phyloP scores from a whole-genome alignment of 2,888 invertebrate genomes.

The Caenorhabditis zanzibari region DNA sequence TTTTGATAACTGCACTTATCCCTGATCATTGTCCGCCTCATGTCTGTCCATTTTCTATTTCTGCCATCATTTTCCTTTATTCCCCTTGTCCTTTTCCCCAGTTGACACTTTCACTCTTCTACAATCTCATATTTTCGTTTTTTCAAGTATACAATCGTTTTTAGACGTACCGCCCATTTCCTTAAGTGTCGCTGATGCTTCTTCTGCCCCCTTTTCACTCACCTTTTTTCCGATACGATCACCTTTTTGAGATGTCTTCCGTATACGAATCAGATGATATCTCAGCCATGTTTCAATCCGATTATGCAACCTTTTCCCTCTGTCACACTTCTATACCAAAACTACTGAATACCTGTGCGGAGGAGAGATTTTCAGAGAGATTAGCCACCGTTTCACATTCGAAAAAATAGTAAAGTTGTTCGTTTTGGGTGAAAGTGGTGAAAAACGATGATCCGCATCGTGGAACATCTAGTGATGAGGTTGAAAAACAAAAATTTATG shows the following conservation, averaged over 20 bases:
- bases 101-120: conserved; percentile 32
- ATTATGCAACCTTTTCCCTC: conserved; percentile 49
- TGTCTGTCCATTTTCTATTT: conserved; percentile 8
- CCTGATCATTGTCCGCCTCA: conserved; percentile 27
- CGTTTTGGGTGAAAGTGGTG: background rate
- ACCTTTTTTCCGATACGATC: conserved; percentile 54
- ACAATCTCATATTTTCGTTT: conserved; percentile 46
- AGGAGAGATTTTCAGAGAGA: conserved; percentile 50
- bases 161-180: conserved; percentile 34
- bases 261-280: conserved; percentile 48
- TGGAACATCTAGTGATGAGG: conserved; percentile 3
- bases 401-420: conserved; percentile 14
- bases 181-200: conserved; percentile 37
- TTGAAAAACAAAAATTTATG: background rate
- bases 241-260: conserved; percentile 40
- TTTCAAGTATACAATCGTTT: conserved; percentile 51
- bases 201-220: conserved; percentile 29
- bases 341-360: conserved; percentile 16
- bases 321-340: conserved; percentile 15
- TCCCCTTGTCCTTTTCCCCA: background rate
- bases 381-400: conserved; percentile 28
- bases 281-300: conserved; percentile 50
- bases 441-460: conserved; percentile 3
- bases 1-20: conserved; percentile 55
- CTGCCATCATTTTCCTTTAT: conserved; percentile 7